phyloP scores from a whole-genome alignment of 2,888 invertebrate genomes.

The Cephus runcator region DNA sequence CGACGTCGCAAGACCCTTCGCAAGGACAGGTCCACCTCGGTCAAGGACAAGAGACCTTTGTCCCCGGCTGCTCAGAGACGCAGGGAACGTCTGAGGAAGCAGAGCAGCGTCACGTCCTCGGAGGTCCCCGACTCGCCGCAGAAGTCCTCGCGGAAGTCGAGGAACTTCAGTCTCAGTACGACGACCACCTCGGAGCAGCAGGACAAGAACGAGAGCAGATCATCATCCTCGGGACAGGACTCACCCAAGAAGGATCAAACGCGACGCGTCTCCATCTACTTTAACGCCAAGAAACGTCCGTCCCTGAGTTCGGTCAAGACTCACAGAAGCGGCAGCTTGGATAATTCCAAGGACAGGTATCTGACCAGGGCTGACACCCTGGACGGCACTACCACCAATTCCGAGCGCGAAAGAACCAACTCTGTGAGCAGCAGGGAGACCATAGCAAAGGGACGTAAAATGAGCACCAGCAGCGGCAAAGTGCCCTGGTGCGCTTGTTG shows the following conservation, averaged over 20 bases:
- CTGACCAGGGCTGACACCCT: constrained; percentile 42
- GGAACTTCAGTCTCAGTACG: constrained; percentile 26
- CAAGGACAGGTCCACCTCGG: constrained; percentile 30
- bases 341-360: constrained; percentile 26
- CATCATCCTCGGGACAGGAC: constrained; percentile 65
- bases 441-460: constrained; percentile 70
- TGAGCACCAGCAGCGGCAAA: constrained; percentile 75
- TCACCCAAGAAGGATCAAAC: constrained; percentile 60
- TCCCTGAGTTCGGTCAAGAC: constrained; percentile 51
- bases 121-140: constrained; percentile 39
- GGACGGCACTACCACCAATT: constrained; percentile 54
- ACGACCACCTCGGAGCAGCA: constrained; percentile 38
- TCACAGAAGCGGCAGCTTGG: constrained; percentile 48
- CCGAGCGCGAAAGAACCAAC: constrained; percentile 75
- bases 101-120: constrained; percentile 42
- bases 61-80: constrained; percentile 37
- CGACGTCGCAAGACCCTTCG: constrained; percentile 26
- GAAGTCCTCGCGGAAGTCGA: constrained; percentile 25
- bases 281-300: constrained; percentile 53
- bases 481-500: constrained; percentile 89
- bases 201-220: constrained; percentile 57
- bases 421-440: constrained; percentile 72
- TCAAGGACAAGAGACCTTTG: constrained; percentile 26
- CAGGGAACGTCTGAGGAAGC: constrained; percentile 43
- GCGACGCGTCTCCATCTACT: constrained; percentile 48